Evolutionary conservation across 2,888 invertebrate species (phyloP).

Genomic region (Archips crataeganus): DNA sequence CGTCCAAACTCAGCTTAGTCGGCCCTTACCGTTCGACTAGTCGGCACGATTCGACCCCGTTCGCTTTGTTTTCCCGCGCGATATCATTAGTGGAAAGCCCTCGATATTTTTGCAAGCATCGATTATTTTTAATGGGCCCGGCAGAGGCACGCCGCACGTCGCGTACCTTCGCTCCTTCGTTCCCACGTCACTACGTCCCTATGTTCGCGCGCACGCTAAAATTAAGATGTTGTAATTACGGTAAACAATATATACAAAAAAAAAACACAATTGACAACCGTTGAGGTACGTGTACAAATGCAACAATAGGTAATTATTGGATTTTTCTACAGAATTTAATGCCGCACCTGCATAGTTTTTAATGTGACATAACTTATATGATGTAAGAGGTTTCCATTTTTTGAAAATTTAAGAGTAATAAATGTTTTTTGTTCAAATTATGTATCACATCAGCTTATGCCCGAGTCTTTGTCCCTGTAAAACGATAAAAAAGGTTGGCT

Average conservation of each 20-base stretch:
- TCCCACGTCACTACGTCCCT: slow-evolving; percentile 16
- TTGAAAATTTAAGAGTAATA: too few species aligned
- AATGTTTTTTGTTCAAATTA: too few species aligned
- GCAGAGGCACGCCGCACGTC: slow-evolving; percentile 64
- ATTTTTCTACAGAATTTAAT: too few species aligned
- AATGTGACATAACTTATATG: too few species aligned
- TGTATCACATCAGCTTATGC: too few species aligned
- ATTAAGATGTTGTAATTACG: not conserved
- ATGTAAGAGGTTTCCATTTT: too few species aligned
- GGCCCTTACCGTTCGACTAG: slow-evolving; percentile 37
- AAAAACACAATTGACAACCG: too few species aligned
- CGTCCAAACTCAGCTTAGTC: slow-evolving; percentile 33
- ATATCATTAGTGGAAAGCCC: slow-evolving; percentile 83
- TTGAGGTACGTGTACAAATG: too few species aligned
- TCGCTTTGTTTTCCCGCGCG: slow-evolving; percentile 78
- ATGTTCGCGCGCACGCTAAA: not conserved
- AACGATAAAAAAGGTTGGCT: too few species aligned
- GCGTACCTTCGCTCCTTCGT: slow-evolving; percentile 41
- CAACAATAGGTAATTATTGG: too few species aligned
- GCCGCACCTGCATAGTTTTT: not conserved
- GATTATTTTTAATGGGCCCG: slow-evolving; percentile 84
- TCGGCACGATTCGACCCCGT: slow-evolving; percentile 43
- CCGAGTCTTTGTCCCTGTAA: too few species aligned
- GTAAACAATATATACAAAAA: not conserved
- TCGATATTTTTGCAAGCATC: slow-evolving; percentile 82